Percentiles rank a stretch among this genome's conserved stretches.
phyloP scores from a whole-genome alignment of 2,113 vertebrate species.

The Diphyllodes magnificus region DNA sequence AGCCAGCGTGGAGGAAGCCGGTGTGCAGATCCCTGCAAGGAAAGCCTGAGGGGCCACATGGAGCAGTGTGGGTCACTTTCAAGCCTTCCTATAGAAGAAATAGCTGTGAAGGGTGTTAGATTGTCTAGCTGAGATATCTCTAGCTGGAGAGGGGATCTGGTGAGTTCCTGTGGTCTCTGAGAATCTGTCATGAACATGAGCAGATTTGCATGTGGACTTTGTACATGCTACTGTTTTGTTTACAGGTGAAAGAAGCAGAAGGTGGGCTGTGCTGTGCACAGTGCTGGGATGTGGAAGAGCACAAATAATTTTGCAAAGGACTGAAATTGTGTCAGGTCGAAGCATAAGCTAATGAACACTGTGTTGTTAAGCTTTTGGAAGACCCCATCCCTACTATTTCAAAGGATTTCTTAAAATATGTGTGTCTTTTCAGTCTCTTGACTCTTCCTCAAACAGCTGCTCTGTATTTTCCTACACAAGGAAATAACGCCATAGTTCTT shows the following conservation, averaged over 20 bases:
- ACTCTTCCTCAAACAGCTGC: neutral
- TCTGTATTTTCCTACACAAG: neutral
- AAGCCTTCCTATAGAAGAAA: neutral
- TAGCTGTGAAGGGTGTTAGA: neutral
- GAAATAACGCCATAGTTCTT: neutral
- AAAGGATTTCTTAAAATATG: neutral
- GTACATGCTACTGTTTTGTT: neutral
- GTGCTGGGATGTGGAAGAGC: neutral
- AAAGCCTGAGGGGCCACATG: neutral
- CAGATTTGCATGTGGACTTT: neutral
- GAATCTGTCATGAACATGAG: neutral
- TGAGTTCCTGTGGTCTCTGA: neutral
- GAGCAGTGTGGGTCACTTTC: neutral
- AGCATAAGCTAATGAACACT: neutral
- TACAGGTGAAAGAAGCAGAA: neutral
- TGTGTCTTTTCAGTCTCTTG: neutral
- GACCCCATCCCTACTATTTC: neutral
- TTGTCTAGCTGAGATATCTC: neutral
- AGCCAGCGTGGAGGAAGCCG: fast-evolving
- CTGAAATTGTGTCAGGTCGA: neutral
- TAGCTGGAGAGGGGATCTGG: neutral
- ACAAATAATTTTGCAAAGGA: neutral
- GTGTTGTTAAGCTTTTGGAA: neutral
- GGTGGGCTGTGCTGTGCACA: neutral
- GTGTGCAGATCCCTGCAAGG: neutral